Evolutionary conservation across 2,113 vertebrate species (phyloP).

Genomic region (Tragelaphus scriptus): DNA sequence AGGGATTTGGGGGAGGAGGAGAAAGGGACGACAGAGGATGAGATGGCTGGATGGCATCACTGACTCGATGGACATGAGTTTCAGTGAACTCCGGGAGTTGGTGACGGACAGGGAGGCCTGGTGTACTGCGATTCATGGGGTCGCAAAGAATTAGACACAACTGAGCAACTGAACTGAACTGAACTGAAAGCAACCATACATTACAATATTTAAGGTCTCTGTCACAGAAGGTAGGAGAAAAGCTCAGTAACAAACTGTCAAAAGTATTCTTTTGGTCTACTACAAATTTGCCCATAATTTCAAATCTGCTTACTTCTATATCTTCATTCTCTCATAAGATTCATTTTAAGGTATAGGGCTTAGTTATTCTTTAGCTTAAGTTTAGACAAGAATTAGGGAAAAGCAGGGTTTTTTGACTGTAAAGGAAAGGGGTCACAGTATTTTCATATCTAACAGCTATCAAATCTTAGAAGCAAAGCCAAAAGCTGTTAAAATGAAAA

Average conservation of each 20-base stretch:
- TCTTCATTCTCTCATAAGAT: background rate
- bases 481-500: conserved; percentile 29
- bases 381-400: background rate
- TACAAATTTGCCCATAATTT: conserved; percentile 4
- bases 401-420: background rate
- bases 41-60: too few species aligned
- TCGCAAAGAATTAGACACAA: background rate
- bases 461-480: conserved; percentile 17
- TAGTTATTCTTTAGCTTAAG: background rate
- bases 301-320: conserved; percentile 8
- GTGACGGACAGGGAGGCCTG: too few species aligned
- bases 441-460: conserved; percentile 22
- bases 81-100: too few species aligned
- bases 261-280: background rate
- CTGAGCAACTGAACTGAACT: background rate
- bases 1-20: too few species aligned
- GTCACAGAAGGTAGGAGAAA: background rate
- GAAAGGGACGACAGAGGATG: too few species aligned
- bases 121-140: background rate
- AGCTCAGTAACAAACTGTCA: background rate
- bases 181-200: background rate
- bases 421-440: conserved; percentile 11
- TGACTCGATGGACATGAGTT: too few species aligned
- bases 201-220: background rate
- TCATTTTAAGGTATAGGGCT: conserved; percentile 8